phyloP scores from a whole-genome alignment of 2,113 vertebrate genomes.

The Otocyon megalotis region DNA sequence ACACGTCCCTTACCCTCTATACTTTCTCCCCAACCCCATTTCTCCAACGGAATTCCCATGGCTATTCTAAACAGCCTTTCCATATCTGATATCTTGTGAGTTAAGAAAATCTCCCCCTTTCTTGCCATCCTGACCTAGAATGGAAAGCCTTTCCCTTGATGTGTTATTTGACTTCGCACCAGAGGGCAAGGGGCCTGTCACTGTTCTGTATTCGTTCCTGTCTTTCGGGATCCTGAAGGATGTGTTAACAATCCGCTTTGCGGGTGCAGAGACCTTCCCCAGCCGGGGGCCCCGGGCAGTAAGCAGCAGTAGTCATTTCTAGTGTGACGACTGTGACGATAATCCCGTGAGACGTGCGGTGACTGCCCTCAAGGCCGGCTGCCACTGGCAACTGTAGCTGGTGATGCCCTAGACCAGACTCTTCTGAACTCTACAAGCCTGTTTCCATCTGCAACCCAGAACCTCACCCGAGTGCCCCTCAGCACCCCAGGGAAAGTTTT shows the following conservation, averaged over 20 bases:
- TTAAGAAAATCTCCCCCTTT: background rate
- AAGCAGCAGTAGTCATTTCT: background rate
- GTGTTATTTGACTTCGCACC: background rate
- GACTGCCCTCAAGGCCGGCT: background rate
- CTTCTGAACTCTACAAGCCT: background rate
- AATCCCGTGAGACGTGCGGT: background rate
- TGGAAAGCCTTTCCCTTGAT: background rate
- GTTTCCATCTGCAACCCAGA: background rate
- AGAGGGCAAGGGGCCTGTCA: background rate
- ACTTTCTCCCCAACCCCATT: background rate
- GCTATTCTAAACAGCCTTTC: background rate
- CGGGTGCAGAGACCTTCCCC: background rate
- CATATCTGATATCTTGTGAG: too few relatives aligned
- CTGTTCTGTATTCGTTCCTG: background rate
- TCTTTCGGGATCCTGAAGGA: background rate
- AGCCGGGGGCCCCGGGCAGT: background rate
- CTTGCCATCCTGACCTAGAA: background rate
- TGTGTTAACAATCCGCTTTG: background rate
- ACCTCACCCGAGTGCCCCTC: background rate
- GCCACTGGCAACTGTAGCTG: background rate
- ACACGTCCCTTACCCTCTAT: accelerated
- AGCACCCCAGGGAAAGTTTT: background rate
- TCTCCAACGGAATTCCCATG: background rate
- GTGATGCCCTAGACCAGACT: too few relatives aligned
- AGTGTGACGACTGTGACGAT: accelerated